Evolutionary conservation across 2,888 invertebrate genomes (phyloP).

Genomic region (Apamea monoglypha): DNA sequence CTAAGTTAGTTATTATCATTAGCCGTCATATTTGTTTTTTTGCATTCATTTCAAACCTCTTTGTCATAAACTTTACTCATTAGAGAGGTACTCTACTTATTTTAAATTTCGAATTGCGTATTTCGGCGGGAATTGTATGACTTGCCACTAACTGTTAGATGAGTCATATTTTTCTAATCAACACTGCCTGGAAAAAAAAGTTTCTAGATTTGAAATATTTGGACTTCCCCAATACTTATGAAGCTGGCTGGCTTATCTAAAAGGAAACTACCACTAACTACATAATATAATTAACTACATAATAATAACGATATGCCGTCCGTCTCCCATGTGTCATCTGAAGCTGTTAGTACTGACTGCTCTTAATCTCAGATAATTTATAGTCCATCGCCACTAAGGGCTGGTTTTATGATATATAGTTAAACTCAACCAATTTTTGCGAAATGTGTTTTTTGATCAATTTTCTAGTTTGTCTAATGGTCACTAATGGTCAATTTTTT

Average conservation of each 20-base stretch:
- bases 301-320: neutral
- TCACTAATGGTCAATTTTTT: too few species aligned
- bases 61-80: neutral
- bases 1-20: constrained; percentile 3
- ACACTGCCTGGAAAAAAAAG: neutral
- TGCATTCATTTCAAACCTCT: constrained; percentile 9
- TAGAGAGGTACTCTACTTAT: neutral
- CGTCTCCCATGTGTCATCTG: neutral
- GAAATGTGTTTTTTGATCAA: too few species aligned
- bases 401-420: too few species aligned
- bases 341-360: too few species aligned
- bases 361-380: too few species aligned
- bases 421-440: too few species aligned
- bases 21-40: neutral
- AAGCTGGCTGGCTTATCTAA: neutral
- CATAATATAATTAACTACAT: too few species aligned
- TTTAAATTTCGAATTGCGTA: constrained; percentile 14
- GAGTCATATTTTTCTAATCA: neutral
- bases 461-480: too few species aligned
- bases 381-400: too few species aligned
- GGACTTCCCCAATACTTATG: neutral
- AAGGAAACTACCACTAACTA: constrained; percentile 2
- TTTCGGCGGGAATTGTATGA: neutral
- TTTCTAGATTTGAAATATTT: neutral
- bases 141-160: neutral